These are phyloP conservation scores for Rhizomys pruinosus DNA, from an alignment of 2,113 vertebrate genomes.

Conservation along the genomic window DNA sequence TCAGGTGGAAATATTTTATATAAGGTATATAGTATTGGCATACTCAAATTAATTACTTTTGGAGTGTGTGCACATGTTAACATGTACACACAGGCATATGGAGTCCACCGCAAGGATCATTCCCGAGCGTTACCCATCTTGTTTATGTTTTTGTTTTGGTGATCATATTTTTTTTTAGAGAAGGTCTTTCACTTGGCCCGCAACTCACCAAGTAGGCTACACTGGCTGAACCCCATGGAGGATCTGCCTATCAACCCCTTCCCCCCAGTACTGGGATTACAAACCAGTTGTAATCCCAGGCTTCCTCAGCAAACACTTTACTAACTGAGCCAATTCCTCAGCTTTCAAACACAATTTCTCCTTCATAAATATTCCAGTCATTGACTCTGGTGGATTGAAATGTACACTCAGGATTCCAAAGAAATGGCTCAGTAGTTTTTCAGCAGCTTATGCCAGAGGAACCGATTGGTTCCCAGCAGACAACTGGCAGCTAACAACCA, in stretches of 20 bases:
- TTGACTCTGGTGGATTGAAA: not conserved
- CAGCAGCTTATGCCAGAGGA: too few species aligned
- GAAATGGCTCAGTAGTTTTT: too few species aligned
- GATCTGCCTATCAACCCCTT: not conserved
- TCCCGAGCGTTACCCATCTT: too few species aligned
- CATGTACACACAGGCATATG: too few species aligned
- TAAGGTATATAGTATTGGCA: not conserved
- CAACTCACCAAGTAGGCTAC: not conserved
- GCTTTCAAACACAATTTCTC: conserved; percentile 31
- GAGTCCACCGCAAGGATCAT: not conserved
- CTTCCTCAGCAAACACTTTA: not conserved
- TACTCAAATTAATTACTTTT: conserved; percentile 46
- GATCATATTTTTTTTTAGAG: not conserved
- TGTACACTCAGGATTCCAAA: too few species aligned
- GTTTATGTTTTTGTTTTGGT: not conserved
- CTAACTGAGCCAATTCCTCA: too few species aligned
- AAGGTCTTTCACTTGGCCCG: not conserved
- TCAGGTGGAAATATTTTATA: conserved; percentile 28
- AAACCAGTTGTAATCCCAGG: too few species aligned
- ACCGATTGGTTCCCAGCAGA: too few species aligned
- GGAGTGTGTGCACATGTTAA: too few species aligned
- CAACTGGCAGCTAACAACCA: too few species aligned
- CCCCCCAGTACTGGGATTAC: too few species aligned
- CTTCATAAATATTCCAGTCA: not conserved
- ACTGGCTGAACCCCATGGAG: not conserved